Percentiles rank a stretch among this genome's conserved stretches.
These are phyloP conservation scores for Caenorhabditis remanei DNA, from an alignment of 1,140 invertebrate species.

Conservation along the genomic window DNA sequence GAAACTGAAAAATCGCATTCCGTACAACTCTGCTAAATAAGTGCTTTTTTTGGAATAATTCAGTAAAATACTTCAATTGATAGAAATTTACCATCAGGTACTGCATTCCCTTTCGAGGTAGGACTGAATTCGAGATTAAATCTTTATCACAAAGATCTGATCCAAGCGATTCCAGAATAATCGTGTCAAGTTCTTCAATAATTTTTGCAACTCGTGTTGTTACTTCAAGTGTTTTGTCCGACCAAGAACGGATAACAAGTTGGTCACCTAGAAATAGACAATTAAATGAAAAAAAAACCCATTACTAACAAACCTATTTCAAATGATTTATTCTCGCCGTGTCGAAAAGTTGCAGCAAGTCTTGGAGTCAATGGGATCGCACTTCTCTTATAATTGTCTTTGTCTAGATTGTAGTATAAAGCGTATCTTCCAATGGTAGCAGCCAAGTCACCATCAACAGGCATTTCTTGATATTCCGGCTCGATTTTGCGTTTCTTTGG, in stretches of 20 bases:
- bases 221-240: background rate
- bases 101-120: slow-evolving; percentile 31
- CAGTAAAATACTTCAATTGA: slow-evolving; percentile 20
- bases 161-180: slow-evolving; percentile 10
- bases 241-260: background rate
- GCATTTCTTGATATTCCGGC: background rate
- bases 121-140: background rate
- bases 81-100: slow-evolving; percentile 34
- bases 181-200: slow-evolving; percentile 1
- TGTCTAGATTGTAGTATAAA: background rate
- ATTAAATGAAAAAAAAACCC: no score
- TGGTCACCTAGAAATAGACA: background rate
- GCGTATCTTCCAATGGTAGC: background rate
- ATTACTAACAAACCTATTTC: background rate
- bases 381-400: slow-evolving; percentile 4
- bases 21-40: no score
- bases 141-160: slow-evolving; percentile 12
- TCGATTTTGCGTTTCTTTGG: background rate
- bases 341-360: background rate
- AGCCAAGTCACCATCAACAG: slow-evolving; percentile 18
- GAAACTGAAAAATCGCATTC: no score
- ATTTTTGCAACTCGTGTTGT: background rate
- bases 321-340: background rate
- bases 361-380: background rate
- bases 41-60: background rate